phyloP scores from a whole-genome alignment of 2,113 vertebrate species.

The Zeus faber region DNA sequence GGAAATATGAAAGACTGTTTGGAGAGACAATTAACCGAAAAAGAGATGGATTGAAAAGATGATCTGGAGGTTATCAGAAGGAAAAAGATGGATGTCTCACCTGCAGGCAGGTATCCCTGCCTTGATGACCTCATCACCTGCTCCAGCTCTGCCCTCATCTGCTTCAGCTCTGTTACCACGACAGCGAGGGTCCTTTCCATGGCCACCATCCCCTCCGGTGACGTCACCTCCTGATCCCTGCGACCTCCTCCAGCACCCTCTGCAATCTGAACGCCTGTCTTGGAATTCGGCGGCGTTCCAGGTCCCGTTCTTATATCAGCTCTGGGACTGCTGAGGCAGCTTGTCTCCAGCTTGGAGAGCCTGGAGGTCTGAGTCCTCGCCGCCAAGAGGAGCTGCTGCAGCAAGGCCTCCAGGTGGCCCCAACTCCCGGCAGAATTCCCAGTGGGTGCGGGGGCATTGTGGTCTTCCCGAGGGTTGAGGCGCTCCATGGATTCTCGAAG shows the following conservation, averaged over 20 bases:
- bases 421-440: constrained; percentile 38
- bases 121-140: constrained; percentile 54
- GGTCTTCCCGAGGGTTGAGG: constrained; percentile 21
- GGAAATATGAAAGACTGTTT: background rate
- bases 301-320: background rate
- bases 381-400: constrained; percentile 74
- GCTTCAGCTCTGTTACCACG: constrained; percentile 66
- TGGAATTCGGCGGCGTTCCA: constrained; percentile 6
- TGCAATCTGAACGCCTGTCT: constrained; percentile 40
- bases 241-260: constrained; percentile 4
- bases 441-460: constrained; percentile 37
- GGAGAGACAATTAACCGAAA: constrained; percentile 1
- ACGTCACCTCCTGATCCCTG: constrained; percentile 37
- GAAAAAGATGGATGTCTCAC: constrained; percentile 64
- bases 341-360: constrained; percentile 75
- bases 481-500: constrained; percentile 57
- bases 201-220: constrained; percentile 4
- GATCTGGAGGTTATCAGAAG: constrained; percentile 2
- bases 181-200: constrained; percentile 39
- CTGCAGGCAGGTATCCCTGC: constrained; percentile 79
- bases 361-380: constrained; percentile 63
- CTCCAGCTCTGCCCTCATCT: constrained; percentile 66
- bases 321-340: constrained; percentile 42
- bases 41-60: constrained; percentile 2
- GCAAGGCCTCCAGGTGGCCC: constrained; percentile 47